Base-by-base conservation (phyloP, 1,140 invertebrate species). In the Drosophila nigrodunni region DNA sequence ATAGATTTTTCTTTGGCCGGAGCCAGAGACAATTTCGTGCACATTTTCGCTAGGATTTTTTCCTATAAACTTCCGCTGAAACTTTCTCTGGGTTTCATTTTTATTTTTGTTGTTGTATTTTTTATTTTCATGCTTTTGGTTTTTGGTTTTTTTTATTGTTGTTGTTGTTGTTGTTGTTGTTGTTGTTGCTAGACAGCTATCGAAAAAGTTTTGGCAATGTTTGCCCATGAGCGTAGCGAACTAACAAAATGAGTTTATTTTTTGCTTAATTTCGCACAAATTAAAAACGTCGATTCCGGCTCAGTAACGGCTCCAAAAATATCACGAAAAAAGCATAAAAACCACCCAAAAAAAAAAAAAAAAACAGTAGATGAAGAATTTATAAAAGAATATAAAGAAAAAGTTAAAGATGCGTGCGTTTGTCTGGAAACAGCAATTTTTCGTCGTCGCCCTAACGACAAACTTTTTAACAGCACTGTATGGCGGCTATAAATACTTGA, bases 221-320 rank as follows among this genome's bases (percentile, higher is more conserved):
- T 85, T 85, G 81, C 76, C 70, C 74, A 85, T 66, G 62, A 75
- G 82, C 82, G 74, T 72, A 61, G 68, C 68, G 74, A 66, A 73
- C 77, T 67, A 78, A 80, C 80, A 78, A 89, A 89, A 88, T 88
- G 83, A 88, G 83, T 83, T 88, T 88, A 88, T 89, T 88, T 88
- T 89, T 88, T 89, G 83, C 83, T 88, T 88, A 88, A 88, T 88
- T 88, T 88, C 85, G 83, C 83, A 88, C 83, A 89, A 88, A 88
- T 88, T 88, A 88, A 88, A 88, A 88, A 78, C 74, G 74, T 89
- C 70, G 83, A 74, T 55, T 60, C 72, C 58, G 72, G 66, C 60
- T 76, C 74, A 59, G 74, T 66, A 46, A 52, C 73, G 61, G 68
- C 74, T 44, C 37, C 69, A 55, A 72, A 71, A 70, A 71, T 65